Evolutionary conservation across 2,113 vertebrate species (phyloP).

Genomic region (Pseudorhombus dupliciocellatus): DNA sequence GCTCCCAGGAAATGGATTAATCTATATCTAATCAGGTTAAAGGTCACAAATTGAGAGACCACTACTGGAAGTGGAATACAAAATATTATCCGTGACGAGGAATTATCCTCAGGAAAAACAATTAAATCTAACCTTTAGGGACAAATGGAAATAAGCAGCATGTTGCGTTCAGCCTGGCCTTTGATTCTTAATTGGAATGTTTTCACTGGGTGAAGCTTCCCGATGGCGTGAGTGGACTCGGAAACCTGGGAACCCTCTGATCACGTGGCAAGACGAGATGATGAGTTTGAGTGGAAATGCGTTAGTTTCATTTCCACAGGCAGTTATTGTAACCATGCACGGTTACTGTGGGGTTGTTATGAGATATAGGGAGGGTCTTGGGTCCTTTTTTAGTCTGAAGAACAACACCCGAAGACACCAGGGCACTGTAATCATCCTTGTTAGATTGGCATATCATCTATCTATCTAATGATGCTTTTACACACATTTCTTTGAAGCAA

Average conservation of each 20-base stretch:
- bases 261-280: not conserved
- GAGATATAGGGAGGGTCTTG: not conserved
- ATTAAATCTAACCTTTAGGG: conserved; percentile 22
- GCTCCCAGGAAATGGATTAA: conserved; percentile 59
- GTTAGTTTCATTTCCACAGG: not conserved
- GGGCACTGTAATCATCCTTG: too few species aligned
- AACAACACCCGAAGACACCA: not conserved
- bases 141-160: conserved; percentile 1
- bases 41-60: conserved; percentile 23
- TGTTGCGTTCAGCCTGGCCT: not conserved
- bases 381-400: not conserved
- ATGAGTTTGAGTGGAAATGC: not conserved
- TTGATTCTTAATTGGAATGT: not conserved
- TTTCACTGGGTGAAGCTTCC: not conserved
- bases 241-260: conserved; percentile 9
- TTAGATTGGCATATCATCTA: not conserved
- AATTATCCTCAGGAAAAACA: conserved; percentile 9
- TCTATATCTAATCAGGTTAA: conserved; percentile 46
- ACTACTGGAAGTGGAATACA: conserved; percentile 23
- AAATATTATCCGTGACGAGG: conserved; percentile 13
- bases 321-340: not conserved
- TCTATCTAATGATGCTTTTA: not conserved
- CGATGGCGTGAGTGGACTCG: not conserved
- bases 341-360: not conserved
- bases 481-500: not conserved